phyloP scores from a whole-genome alignment of 2,113 vertebrate genomes.

The Rhinopithecus roxellana region DNA sequence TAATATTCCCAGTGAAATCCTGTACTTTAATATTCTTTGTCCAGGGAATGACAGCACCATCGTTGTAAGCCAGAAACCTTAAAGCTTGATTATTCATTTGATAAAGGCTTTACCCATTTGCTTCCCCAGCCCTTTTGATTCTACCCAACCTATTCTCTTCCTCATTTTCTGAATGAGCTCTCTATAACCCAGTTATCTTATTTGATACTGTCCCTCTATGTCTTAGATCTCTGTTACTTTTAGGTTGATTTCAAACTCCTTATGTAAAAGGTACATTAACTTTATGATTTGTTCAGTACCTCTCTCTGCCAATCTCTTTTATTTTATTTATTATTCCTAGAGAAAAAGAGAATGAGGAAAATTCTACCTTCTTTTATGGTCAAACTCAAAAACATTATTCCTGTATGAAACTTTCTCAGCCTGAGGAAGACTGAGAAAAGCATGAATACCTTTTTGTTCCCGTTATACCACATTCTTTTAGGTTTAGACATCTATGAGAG shows the following conservation, averaged over 20 bases:
- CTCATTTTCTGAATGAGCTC: neutral
- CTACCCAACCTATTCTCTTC: neutral
- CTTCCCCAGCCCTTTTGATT: neutral
- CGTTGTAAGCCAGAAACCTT: slow-evolving; percentile 9
- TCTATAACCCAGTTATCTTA: slow-evolving; percentile 1
- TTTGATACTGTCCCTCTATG: neutral
- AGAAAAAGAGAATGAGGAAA: slow-evolving; percentile 18
- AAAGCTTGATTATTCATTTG: neutral
- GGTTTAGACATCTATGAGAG: neutral
- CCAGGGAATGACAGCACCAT: neutral
- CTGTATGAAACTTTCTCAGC: neutral
- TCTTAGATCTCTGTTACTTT: neutral
- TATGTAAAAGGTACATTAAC: neutral
- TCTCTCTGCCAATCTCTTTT: neutral
- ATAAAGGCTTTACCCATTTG: slow-evolving; percentile 2
- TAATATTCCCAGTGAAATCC: neutral
- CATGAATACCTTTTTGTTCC: neutral
- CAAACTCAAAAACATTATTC: neutral
- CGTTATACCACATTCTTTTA: neutral
- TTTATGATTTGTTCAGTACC: neutral
- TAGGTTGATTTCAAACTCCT: neutral
- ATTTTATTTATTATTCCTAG: neutral
- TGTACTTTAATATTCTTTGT: slow-evolving; percentile 6
- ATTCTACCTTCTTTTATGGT: neutral
- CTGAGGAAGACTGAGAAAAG: neutral